Evolutionary conservation across 1,140 invertebrate genomes (phyloP).

Genomic region (Tetragonula clypearis): DNA sequence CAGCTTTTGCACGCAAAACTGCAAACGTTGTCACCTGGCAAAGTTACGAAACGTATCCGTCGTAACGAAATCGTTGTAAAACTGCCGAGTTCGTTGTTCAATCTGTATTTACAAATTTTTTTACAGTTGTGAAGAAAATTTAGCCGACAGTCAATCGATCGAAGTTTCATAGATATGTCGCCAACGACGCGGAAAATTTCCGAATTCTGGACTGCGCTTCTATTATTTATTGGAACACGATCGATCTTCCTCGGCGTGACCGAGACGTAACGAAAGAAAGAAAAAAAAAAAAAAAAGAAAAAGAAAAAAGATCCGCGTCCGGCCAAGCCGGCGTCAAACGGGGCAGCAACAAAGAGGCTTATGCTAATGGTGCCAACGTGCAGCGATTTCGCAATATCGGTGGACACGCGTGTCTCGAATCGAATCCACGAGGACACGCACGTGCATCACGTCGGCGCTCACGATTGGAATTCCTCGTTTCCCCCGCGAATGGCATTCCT

Average conservation of each 20-base stretch:
- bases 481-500: slow-evolving; percentile 24
- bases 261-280: neutral
- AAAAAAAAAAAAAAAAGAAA: neutral
- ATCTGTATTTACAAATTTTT: too few species aligned
- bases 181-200: too few species aligned
- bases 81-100: too few species aligned
- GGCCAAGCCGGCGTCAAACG: slow-evolving; percentile 15
- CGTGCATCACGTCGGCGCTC: neutral
- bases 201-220: too few species aligned
- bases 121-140: too few species aligned
- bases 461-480: slow-evolving; percentile 32
- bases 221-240: too few species aligned
- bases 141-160: too few species aligned
- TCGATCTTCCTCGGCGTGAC: neutral
- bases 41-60: too few species aligned
- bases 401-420: slow-evolving; percentile 37
- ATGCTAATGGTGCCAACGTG: slow-evolving; percentile 39
- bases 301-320: neutral
- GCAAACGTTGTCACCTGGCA: too few species aligned
- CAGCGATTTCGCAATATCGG: slow-evolving; percentile 40
- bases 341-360: slow-evolving; percentile 25
- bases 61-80: too few species aligned
- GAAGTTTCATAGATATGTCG: too few species aligned
- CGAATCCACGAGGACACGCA: slow-evolving; percentile 26
- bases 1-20: too few species aligned